Base-by-base conservation (phyloP, 2,888 invertebrate species). In the Trichogramma evanescens region DNA sequence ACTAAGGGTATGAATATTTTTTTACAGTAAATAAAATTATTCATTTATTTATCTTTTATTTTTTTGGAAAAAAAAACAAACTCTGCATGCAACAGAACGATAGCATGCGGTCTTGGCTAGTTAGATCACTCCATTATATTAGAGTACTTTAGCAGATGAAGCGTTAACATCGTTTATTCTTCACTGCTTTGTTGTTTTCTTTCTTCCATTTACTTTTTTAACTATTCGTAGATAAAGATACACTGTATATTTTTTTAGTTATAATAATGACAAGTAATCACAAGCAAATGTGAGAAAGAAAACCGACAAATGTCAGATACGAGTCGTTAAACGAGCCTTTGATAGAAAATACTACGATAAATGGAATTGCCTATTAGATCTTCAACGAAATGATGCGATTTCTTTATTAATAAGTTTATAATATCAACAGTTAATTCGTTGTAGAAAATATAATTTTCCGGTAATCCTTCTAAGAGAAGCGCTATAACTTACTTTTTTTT, bases 301-400 rank as follows among this genome's bases (percentile, higher is more conserved):
- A 57, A 51, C 45, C 40, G 39, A 38, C 8, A 43, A 46, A 54
- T 26, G 26, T 26, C 26, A 50, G 46, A 54, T 57, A 63, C 46
- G 43, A 58, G 56, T 61, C 59, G 61, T 61, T 63, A 61, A 61
- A 59, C 59, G 58, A 63, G 63, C 61, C 54, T 60, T 61, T 43
- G 48, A 52, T 55, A 53, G 46, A 55, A 49, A 46, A 54, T 48
- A 57, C 55, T 62, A 57, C 8, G 39, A 54, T 58, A 41, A 38
- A 48, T 40, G 26, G 45, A 57, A 41, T 63, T 63, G 61, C 58
- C 51, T 59, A 61, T 56, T 59, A 55, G 57, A 45, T 58, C 54
- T 48, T 61, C 59, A 56, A 58, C 59, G 51, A 59, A 52, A 59
- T 56, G 45, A 61, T 50, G 40, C 44, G 50, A 39, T 56, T 54